Evolutionary conservation across 2,113 vertebrate genomes (phyloP).

Genomic region (Cebidichthys violaceus): DNA sequence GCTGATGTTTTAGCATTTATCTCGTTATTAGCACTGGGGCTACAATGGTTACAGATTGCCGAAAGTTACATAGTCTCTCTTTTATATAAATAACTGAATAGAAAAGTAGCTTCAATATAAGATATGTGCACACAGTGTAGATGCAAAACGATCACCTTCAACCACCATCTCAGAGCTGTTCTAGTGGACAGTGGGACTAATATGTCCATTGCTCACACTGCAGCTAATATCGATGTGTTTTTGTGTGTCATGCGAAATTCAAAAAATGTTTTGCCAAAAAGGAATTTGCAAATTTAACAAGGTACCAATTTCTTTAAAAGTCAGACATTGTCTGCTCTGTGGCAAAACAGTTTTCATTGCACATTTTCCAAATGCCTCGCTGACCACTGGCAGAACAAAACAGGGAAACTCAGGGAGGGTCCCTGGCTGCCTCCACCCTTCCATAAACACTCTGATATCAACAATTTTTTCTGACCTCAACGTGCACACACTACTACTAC

Average conservation of each 20-base stretch:
- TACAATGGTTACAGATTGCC: too few relatives aligned
- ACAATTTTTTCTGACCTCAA: not conserved
- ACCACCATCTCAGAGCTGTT: not conserved
- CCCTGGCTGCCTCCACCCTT: not conserved
- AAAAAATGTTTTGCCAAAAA: not conserved
- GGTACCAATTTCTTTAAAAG: not conserved
- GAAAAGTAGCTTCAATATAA: not conserved
- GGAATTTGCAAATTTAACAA: not conserved
- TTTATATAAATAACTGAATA: not conserved
- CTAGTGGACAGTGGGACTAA: not conserved
- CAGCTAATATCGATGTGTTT: not conserved
- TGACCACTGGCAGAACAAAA: not conserved
- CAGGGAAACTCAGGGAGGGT: not conserved
- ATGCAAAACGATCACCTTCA: not conserved
- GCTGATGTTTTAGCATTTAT: too few relatives aligned
- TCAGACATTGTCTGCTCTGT: not conserved
- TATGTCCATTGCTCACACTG: not conserved
- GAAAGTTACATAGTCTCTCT: not conserved
- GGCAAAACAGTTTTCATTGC: conserved; percentile 8
- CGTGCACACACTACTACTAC: not conserved
- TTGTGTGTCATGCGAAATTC: not conserved
- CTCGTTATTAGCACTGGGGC: too few relatives aligned
- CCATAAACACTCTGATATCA: not conserved
- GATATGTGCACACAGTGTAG: not conserved
- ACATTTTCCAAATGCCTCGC: conserved; percentile 8